These are phyloP conservation scores for Aspidoscelis tigris DNA, from an alignment of 2,113 vertebrate species.

Conservation along the genomic window DNA sequence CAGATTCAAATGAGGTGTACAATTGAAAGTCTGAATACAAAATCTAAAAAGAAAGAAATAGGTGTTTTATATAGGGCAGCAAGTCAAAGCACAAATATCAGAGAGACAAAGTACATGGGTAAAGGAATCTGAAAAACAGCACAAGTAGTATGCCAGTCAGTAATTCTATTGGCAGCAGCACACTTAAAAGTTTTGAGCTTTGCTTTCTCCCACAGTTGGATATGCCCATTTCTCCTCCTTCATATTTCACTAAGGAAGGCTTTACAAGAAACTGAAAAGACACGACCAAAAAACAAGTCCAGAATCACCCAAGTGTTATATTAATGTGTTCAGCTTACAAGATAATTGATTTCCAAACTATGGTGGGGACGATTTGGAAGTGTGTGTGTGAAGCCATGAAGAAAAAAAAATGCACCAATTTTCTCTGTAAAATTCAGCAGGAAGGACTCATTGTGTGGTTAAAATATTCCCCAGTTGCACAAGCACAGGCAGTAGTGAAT, in stretches of 20 bases:
- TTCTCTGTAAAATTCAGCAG: too few relatives aligned
- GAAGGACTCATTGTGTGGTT: too few relatives aligned
- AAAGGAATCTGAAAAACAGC: neutral
- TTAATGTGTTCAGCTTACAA: neutral
- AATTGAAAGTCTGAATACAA: too few relatives aligned
- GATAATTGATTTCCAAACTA: too few relatives aligned
- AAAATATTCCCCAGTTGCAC: too few relatives aligned
- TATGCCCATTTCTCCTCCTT: neutral
- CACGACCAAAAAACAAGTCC: neutral
- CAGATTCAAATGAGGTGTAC: neutral
- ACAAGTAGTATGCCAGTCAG: neutral
- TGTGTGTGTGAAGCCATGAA: too few relatives aligned
- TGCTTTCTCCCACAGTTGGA: neutral
- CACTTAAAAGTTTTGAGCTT: neutral
- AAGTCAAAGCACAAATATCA: constrained; percentile 1
- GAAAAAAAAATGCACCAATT: too few relatives aligned
- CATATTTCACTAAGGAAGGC: too few relatives aligned
- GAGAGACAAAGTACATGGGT: constrained; percentile 3
- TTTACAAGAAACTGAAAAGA: neutral
- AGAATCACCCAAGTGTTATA: neutral
- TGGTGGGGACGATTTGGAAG: too few relatives aligned
- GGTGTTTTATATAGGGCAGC: too few relatives aligned
- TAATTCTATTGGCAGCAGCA: neutral
- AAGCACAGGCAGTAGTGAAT: too few relatives aligned
- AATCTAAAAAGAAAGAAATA: too few relatives aligned